Base-by-base conservation (phyloP, 2,888 invertebrate genomes). In the Pseudococcus viburni region DNA sequence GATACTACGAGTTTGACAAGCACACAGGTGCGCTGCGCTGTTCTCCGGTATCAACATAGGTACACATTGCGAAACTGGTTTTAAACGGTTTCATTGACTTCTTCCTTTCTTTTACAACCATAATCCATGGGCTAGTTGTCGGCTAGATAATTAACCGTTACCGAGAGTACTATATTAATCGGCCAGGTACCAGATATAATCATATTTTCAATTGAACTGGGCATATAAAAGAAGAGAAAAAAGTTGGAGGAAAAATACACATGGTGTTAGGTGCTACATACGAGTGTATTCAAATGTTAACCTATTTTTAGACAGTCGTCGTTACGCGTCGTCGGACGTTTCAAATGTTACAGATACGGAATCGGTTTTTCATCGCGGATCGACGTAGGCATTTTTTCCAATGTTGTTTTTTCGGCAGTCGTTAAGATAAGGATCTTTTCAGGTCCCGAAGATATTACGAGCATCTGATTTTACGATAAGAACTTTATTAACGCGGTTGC, bases 21-120 rank as follows among this genome's bases (percentile, higher is more conserved):
- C 80, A 19, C 46, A 83, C 80, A 83, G 80, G 80, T 83, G 80
- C 46, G 80, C 80, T 73, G 33, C 8, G 46, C 46, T 19, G 11
- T 64, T 64, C 22, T 8, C 11, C 80, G 42, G 42, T 42, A 39
- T 51, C 42, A 42, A 51, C 48, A 59, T n/a, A 17, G n/a, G 59
- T 59, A 59, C n/a, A 22, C 19, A 46, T 83, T 46, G 80, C 80
- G 46, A 83, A 83, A 83, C 80, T 12, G 80, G 80, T 83, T 83
- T 83, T 83, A 83, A 83, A 83, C 80, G 80, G 80, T 83, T 83
- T 83, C 80, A 83, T 83, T 83, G 80, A 83, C 80, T 83, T 83
- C 80, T 83, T 83, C 80, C 46, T 83, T 83, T 83, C 80, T 83
- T 83, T 83, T 83, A 83, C 46, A 19, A 83, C 46, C 80, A 83